A percentile compares a stretch with the other conserved stretches of the same genome.
Conservation (phyloP, 2,797 vertebrate genomes). For the Silurus lanzhouensis region DNA sequence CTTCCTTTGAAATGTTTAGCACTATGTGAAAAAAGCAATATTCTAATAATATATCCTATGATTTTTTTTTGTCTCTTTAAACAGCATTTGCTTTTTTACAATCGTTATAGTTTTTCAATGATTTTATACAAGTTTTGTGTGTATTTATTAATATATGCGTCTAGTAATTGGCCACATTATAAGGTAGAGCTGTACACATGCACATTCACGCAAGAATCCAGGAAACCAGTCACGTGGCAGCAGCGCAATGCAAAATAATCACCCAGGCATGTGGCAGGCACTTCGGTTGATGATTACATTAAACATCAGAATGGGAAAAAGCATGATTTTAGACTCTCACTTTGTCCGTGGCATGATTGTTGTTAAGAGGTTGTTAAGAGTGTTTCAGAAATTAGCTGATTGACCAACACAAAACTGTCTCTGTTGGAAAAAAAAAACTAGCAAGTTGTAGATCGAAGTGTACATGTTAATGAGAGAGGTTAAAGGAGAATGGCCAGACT, state of each 20-base stretch:
- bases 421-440: background rate
- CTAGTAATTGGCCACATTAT: background rate
- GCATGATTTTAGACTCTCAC: background rate
- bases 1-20: constrained; percentile 50
- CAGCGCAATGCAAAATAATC: background rate
- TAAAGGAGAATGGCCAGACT: background rate
- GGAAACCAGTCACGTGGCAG: background rate
- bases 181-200: background rate
- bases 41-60: background rate
- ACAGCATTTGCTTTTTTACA: background rate
- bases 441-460: background rate
- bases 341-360: background rate
- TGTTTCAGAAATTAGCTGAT: background rate
- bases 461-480: background rate
- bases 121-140: background rate
- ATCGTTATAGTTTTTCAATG: background rate
- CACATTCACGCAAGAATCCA: background rate
- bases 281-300: background rate
- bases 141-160: background rate
- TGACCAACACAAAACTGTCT: background rate
- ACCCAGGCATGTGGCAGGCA: too few species aligned
- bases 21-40: constrained; percentile 39
- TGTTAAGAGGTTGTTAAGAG: background rate
- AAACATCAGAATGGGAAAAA: background rate
- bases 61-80: background rate